Evolutionary conservation across 2,888 invertebrate species (phyloP), one percentile per base, ranked within the genome.

Genomic region (Coenonympha glycerion): DNA sequence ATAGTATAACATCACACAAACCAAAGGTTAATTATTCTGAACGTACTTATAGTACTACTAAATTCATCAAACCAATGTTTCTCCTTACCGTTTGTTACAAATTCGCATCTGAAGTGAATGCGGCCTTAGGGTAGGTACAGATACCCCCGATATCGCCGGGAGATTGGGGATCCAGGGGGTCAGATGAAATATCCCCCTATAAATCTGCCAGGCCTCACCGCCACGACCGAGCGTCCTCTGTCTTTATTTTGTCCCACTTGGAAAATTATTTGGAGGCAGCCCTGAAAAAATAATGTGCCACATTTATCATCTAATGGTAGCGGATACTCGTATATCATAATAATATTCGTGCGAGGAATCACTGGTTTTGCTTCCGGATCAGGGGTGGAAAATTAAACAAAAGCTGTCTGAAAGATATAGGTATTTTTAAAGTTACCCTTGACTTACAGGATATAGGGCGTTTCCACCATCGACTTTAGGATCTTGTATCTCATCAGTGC

Each of bases 121-220:
- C n/a, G n/a, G n/a, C n/a, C n/a, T n/a, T n/a, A 13, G 55, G 53
- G 58, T n/a, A n/a, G 61, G 49, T 61, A 61, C 63, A 59, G 57
- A 64, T 65, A 39, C 15, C 39, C 67, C 67, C 59, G 64, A 60
- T 61, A 66, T 63, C 67, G 68, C 68, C 64, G 65, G n/a, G n/a
- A n/a, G n/a, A n/a, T n/a, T n/a, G n/a, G 61, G 62, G 68, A 67
- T 67, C 9, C 42, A 9, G 37, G 36, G 22, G 26, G 46, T 3
- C 13, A 13, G 71, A 82, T 82, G 80, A 83, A 73, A 76, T 79
- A 81, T 81, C 68, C 70, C 63, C 66, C 64, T 71, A 77, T 83
- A 82, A 83, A 83, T 83, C 79, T 79, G 75, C 65, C 68, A 63
- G 57, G 62, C 62, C 66, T 70, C 71, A 64, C 59, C 69, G 63